Conservation (phyloP, 2,888 invertebrate genomes). For the Coelinius sp. region DNA sequence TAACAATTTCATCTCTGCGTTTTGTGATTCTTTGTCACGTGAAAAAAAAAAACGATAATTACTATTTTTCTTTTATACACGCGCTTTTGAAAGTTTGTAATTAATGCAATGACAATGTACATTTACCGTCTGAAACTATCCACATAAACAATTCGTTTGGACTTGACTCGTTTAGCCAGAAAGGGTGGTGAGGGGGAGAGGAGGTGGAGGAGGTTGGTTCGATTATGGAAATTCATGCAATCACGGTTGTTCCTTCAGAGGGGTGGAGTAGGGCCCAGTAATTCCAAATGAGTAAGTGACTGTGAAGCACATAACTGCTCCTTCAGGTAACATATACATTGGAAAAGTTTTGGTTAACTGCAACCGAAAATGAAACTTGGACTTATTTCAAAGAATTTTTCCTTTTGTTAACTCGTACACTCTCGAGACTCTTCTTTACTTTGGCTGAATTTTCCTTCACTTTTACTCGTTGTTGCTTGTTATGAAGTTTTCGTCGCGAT, state of each 20-base stretch:
- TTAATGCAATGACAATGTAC: slow-evolving; percentile 53
- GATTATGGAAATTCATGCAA: slow-evolving; percentile 32
- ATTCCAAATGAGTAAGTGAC: slow-evolving; percentile 26
- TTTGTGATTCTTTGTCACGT: background rate
- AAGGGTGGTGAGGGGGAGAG: too few relatives aligned
- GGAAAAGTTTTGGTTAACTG: slow-evolving; percentile 5
- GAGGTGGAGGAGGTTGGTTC: slow-evolving; percentile 14
- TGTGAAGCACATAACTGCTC: background rate
- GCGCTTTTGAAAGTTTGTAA: slow-evolving; percentile 55
- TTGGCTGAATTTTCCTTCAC: background rate
- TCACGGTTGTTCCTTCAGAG: slow-evolving; percentile 16
- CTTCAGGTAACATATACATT: slow-evolving; percentile 10
- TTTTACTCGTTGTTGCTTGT: slow-evolving; percentile 37
- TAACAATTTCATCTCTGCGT: background rate
- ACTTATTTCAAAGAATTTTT: slow-evolving; percentile 8
- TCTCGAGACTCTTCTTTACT: background rate
- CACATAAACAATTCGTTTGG: slow-evolving; percentile 26
- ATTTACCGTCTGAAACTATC: slow-evolving; percentile 31
- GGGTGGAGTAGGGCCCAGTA: slow-evolving; percentile 13
- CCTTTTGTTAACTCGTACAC: background rate
- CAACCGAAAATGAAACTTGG: slow-evolving; percentile 5
- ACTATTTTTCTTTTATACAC: background rate
- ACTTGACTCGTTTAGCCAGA: slow-evolving; percentile 36
- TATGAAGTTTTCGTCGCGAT: slow-evolving; percentile 49
- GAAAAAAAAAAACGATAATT: background rate